Percentiles rank a stretch among this genome's conserved stretches.
These are phyloP conservation scores for Dinoponera quadriceps DNA, from an alignment of 1,140 invertebrate genomes.

Conservation along the genomic window DNA sequence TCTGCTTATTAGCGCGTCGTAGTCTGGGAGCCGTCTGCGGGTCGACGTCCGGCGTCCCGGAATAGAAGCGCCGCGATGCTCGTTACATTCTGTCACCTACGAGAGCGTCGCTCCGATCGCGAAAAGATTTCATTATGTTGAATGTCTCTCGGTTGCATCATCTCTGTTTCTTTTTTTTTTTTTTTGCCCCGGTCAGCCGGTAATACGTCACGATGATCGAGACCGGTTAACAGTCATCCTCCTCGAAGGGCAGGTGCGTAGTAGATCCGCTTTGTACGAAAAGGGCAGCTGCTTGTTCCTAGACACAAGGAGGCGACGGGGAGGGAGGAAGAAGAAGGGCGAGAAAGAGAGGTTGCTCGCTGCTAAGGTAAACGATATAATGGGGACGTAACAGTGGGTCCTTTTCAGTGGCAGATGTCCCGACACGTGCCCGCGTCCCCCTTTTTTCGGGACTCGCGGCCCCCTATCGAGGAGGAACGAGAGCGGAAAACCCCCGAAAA, in stretches of 20 bases:
- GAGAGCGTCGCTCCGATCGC: conserved; percentile 53
- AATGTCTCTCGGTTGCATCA: conserved; percentile 18
- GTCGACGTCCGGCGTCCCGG: conserved; percentile 84
- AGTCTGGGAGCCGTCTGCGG: conserved; percentile 84
- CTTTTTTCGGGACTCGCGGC: conserved; percentile 54
- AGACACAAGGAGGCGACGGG: conserved; percentile 69
- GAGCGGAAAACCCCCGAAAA: conserved; percentile 62
- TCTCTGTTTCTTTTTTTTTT: neutral
- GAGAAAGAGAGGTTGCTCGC: conserved; percentile 71
- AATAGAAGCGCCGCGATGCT: conserved; percentile 83
- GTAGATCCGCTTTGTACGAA: conserved; percentile 68
- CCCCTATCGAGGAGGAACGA: conserved; percentile 38
- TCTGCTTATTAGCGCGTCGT: conserved; percentile 76
- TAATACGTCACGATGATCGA: conserved; percentile 56
- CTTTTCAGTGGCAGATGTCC: conserved; percentile 83
- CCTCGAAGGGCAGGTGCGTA: conserved; percentile 78
- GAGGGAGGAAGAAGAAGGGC: conserved; percentile 48
- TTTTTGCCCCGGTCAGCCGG: neutral
- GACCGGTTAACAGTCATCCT: conserved; percentile 70
- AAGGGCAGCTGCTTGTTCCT: conserved; percentile 72
- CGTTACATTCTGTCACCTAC: conserved; percentile 82
- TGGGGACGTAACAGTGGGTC: conserved; percentile 79
- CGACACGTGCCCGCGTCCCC: conserved; percentile 79
- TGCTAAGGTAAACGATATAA: conserved; percentile 82
- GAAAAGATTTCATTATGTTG: no score